These are phyloP conservation scores for Hylia prasina DNA, from an alignment of 2,113 vertebrate genomes.

Conservation along the genomic window DNA sequence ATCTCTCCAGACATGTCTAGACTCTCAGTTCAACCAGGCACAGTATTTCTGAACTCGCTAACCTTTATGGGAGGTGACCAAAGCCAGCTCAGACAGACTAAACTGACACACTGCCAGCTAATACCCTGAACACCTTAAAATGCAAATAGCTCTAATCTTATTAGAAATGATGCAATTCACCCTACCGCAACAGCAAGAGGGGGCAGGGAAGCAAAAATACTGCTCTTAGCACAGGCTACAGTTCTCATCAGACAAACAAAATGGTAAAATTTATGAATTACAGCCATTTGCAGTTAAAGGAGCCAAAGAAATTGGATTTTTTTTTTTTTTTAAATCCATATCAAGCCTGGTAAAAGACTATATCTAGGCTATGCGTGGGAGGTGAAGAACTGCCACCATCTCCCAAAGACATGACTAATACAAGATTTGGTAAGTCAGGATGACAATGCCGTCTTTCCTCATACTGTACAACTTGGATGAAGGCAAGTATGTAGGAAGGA, in stretches of 20 bases:
- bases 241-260: background rate
- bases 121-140: constrained; percentile 70
- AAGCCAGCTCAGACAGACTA: constrained; percentile 75
- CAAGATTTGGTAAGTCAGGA: constrained; percentile 53
- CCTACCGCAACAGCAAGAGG: background rate
- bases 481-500: constrained; percentile 31
- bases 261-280: constrained; percentile 10
- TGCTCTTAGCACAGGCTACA: background rate
- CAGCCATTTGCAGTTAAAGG: constrained; percentile 9
- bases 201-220: constrained; percentile 17
- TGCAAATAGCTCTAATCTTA: constrained; percentile 70
- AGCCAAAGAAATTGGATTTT: background rate
- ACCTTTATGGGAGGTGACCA: constrained; percentile 71
- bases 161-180: constrained; percentile 64
- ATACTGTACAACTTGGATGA: constrained; percentile 17
- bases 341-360: background rate
- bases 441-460: constrained; percentile 57
- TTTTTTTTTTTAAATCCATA: background rate
- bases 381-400: constrained; percentile 54
- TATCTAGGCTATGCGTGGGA: constrained; percentile 43
- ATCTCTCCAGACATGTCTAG: constrained; percentile 78
- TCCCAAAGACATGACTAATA: constrained; percentile 57
- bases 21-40: constrained; percentile 68
- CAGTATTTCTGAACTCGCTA: constrained; percentile 75
- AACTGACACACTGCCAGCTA: constrained; percentile 71